Evolutionary conservation across 2,888 invertebrate genomes (phyloP).

Genomic region (Polia nebulosa): DNA sequence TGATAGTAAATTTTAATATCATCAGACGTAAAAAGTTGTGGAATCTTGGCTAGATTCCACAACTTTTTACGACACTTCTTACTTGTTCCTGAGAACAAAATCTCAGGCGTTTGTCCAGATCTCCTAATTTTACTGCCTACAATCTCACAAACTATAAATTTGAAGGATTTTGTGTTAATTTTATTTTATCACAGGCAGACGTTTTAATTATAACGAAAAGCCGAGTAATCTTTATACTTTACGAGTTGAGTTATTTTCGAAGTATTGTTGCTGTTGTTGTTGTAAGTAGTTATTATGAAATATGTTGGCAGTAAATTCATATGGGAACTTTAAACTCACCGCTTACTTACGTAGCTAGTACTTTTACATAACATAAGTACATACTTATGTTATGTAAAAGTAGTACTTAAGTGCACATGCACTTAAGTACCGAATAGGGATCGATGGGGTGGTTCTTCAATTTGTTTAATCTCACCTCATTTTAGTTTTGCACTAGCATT

Average conservation of each 20-base stretch:
- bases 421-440: no score
- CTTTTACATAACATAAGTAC: no score
- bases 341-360: not conserved
- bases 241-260: slow-evolving; percentile 40
- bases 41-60: slow-evolving; percentile 9
- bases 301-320: slow-evolving; percentile 28
- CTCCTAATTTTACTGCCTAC: slow-evolving; percentile 37
- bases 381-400: no score
- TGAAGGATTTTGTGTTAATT: slow-evolving; percentile 29
- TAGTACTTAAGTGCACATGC: no score
- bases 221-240: slow-evolving; percentile 38
- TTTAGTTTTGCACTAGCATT: no score
- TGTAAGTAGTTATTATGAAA: slow-evolving; percentile 36
- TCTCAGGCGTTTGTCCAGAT: slow-evolving; percentile 18
- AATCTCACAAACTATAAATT: slow-evolving; percentile 41
- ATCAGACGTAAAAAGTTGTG: no score
- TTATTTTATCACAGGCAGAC: slow-evolving; percentile 35
- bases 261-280: slow-evolving; percentile 43
- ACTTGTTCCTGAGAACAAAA: slow-evolving; percentile 29
- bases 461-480: no score
- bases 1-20: slow-evolving; percentile 20
- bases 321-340: not conserved
- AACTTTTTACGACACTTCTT: slow-evolving; percentile 51
- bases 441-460: no score
- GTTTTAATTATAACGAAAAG: slow-evolving; percentile 42